Base-by-base conservation (phyloP, 1,140 invertebrate species). In the Camponotus pennsylvanicus region DNA sequence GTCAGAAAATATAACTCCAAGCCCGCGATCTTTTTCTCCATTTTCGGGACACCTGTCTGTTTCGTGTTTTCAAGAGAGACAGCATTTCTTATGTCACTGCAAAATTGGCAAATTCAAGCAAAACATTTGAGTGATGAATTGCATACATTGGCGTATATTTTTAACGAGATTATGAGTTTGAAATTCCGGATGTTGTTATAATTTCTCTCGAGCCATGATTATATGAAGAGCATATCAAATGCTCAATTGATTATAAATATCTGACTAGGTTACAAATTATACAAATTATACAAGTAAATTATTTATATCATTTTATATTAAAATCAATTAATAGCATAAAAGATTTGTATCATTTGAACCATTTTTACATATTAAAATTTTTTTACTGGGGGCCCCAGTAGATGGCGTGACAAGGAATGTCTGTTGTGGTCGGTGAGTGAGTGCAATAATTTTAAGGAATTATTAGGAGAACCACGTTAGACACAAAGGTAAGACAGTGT, bases 21-120 rank as follows among this genome's bases (percentile, higher is more conserved):
- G 59, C 59, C 45, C 82, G 82, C 82, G 82, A 86, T 86, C n/a
- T 59, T 86, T 66, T 52, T 49, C 37, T 86, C 45, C 77, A 55
- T 73, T 69, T 52, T 52, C 8, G 21, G 11, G 77, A 86, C 77
- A 82, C 18, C 85, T 86, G 77, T 86, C 85, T 49, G 55, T 32
- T 75, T 11, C 40, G 15, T n/a, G 55, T 83, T 73, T 75, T 61
- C 40, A 18, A 61, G 32, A 61, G 37, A 34, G 42, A 49, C 18
- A 13, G 8, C 40, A 11, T 55, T 55, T 37, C 32, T 73, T 55
- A n/a, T 32, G 15, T 73, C 49, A 32, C n/a, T 75, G 55, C 40
- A 15, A 75, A 37, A 61, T 83, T 55, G 69, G 40, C 79, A 61
- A 61, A 61, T 83, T 82, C 45, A 61, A 73, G 11, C 6, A 21